Base-by-base conservation (phyloP, 2,113 vertebrate species). In the Cacatua alba region DNA sequence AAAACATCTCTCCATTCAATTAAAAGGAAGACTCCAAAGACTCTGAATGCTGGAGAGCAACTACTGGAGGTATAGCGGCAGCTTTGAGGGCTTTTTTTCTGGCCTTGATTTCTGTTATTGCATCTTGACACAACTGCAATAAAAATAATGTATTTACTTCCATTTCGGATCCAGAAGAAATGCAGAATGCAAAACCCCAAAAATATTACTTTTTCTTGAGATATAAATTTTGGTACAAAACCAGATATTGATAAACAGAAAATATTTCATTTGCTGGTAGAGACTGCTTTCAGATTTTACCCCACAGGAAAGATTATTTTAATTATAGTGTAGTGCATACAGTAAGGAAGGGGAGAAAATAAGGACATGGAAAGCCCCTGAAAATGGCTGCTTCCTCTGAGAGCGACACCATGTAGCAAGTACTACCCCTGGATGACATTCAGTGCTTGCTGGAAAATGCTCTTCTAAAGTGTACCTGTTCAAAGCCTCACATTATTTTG, bases 131-230 rank as follows among this genome's bases (percentile, higher is more conserved):
- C 5, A 70, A 46, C 9, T 11, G 46, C 79, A 78, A 60, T 93
- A 88, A 74, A 90, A 90, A 93, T 78, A 90, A 95, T 6, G 3
- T 37, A 94, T 13, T 24, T 71, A 53, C 75, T 92, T 95, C 26
- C 20, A 59, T 83, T 95, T 82, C 68, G 46, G 37, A 63, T 49
- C 29, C 71, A 82, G 75, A 80, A 93, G 90, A 91, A 82, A 90
- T 31, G 75, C 15, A 62, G 63, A 85, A 87, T 55, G 17, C 17
- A 80, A 80, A 74, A 52, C 20, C 3, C 0, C 2, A 20, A 48
- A 16, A 90, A n/a, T 77, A 78, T 78, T 86, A 33, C 35, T 69
- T 91, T 72, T 84, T 29, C 65, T 68, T 75, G 76, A 71, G 39
- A 78, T 5, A 3, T 41, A 86, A 64, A 16, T 86, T 94, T 93